phyloP scores from a whole-genome alignment of 2,888 invertebrate genomes.

The Phlogophora meticulosa region DNA sequence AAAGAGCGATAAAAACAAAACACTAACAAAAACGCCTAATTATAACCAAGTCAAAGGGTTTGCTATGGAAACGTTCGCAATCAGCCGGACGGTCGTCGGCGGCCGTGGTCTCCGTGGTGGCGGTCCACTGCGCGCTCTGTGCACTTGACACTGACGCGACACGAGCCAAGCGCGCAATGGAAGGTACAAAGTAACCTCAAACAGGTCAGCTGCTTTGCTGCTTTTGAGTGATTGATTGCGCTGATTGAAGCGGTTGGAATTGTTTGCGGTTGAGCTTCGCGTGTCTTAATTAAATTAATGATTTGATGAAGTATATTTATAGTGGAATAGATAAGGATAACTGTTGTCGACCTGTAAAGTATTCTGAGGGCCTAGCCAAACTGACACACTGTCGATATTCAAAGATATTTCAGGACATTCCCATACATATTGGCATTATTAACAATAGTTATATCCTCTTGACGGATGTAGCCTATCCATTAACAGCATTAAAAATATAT shows the following conservation, averaged over 20 bases:
- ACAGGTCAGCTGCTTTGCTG: constrained; percentile 16
- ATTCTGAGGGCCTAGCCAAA: too few relatives aligned
- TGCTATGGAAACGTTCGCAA: constrained; percentile 33
- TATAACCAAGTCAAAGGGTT: constrained; percentile 39
- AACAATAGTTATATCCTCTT: too few relatives aligned
- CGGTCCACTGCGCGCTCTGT: constrained; percentile 44
- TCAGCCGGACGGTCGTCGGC: constrained; percentile 15
- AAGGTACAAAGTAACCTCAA: constrained; percentile 44
- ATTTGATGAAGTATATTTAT: not conserved
- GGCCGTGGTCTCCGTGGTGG: not conserved
- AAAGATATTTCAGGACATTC: too few relatives aligned
- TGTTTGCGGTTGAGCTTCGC: not conserved
- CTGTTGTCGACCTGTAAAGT: too few relatives aligned
- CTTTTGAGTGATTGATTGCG: constrained; percentile 26
- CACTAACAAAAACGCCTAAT: constrained; percentile 23
- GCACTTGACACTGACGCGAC: constrained; percentile 59
- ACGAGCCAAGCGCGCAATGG: constrained; percentile 20
- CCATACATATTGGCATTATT: too few relatives aligned
- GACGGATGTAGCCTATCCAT: too few relatives aligned
- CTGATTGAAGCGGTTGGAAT: constrained; percentile 11
- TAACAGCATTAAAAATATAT: too few relatives aligned
- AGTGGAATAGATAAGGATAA: not conserved
- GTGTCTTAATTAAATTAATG: not conserved
- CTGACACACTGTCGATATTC: too few relatives aligned
- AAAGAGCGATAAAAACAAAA: constrained; percentile 1